phyloP scores from a whole-genome alignment of 2,113 vertebrate species.

The Clarias macrocephalus region DNA sequence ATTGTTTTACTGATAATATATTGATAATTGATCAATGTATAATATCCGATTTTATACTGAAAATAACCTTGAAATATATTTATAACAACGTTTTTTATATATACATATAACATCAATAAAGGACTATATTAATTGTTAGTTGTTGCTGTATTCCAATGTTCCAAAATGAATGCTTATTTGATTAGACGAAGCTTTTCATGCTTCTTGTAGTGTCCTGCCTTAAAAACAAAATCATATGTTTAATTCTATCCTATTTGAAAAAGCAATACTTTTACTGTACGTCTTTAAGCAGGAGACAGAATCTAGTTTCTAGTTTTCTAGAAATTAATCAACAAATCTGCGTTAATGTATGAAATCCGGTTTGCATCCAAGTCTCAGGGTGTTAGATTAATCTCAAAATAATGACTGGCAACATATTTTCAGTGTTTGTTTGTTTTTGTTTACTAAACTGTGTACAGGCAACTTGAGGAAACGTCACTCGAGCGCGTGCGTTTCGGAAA shows the following conservation, averaged over 20 bases:
- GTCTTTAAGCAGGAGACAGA: not conserved
- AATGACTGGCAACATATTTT: not conserved
- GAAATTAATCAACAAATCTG: not conserved
- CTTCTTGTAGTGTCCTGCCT: not conserved
- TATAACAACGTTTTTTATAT: not conserved
- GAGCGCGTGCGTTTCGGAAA: not conserved
- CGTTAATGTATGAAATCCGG: not conserved
- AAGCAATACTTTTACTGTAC: not conserved
- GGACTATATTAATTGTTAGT: not conserved
- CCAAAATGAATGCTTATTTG: not conserved
- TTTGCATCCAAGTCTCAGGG: not conserved
- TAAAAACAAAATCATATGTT: not conserved
- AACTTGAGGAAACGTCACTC: not conserved
- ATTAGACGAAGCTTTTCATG: not conserved
- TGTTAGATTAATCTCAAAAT: not conserved
- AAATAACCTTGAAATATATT: not conserved
- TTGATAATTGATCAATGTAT: not conserved
- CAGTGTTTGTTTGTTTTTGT: not conserved
- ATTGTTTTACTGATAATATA: not conserved
- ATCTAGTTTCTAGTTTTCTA: not conserved
- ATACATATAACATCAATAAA: not conserved
- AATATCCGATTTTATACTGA: not conserved
- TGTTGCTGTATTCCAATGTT: not conserved
- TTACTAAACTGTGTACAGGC: not conserved
- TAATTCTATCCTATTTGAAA: conserved; percentile 2